Evolutionary conservation across 2,888 invertebrate species (phyloP).

Genomic region (Hipparchia semele): DNA sequence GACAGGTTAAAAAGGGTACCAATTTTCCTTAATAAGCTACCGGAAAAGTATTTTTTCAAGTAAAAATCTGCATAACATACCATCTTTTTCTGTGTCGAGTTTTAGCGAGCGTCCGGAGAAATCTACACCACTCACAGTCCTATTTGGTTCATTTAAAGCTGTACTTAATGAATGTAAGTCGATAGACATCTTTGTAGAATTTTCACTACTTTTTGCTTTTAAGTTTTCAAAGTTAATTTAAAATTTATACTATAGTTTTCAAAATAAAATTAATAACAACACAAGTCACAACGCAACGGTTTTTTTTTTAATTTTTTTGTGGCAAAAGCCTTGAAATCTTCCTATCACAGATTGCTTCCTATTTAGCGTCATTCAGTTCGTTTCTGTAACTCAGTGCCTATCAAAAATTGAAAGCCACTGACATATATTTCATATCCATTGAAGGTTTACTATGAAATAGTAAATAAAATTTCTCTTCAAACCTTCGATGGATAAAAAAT

Average conservation of each 20-base stretch:
- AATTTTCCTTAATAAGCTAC: background rate
- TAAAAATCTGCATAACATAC: conserved; percentile 65
- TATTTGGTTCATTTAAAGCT: conserved; percentile 72
- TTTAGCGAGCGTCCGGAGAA: conserved; percentile 92
- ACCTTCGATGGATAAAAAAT: no score
- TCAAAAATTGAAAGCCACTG: no score
- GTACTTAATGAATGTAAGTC: conserved; percentile 81
- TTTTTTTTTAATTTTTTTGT: conserved; percentile 3
- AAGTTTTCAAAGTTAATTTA: no score
- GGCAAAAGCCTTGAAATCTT: no score
- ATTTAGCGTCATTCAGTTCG: no score
- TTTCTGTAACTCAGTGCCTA: no score
- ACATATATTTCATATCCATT: no score
- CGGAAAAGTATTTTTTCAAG: background rate
- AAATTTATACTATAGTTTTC: background rate
- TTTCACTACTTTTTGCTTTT: background rate
- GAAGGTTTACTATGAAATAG: no score
- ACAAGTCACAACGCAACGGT: conserved; percentile 36
- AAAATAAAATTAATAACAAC: background rate
- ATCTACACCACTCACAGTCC: conserved; percentile 85
- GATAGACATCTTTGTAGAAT: conserved; percentile 71
- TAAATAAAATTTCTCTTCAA: no score
- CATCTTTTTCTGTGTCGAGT: conserved; percentile 90
- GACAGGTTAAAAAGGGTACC: background rate
- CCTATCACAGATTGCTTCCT: no score